Evolutionary conservation across 2,797 vertebrate genomes (phyloP).

Genomic region (Coluber constrictor): DNA sequence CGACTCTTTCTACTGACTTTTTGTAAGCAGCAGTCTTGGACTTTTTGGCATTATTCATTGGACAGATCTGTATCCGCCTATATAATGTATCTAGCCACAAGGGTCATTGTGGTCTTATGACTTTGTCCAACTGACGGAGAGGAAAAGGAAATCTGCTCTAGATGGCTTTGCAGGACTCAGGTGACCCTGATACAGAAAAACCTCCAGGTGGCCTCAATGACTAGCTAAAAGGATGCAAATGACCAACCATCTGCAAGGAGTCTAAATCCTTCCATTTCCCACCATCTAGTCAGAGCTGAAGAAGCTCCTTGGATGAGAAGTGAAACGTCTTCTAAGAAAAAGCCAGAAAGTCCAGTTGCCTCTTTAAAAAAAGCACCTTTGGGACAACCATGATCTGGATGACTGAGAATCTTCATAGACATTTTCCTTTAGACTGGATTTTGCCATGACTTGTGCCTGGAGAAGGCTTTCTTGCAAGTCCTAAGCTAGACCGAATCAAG

Average conservation of each 20-base stretch:
- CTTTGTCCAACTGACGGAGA: constrained; percentile 59
- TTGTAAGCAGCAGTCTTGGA: constrained; percentile 30
- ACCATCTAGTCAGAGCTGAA: too few species aligned
- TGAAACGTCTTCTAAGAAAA: too few species aligned
- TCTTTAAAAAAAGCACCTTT: too few species aligned
- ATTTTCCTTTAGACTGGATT: constrained; percentile 30
- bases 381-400: too few species aligned
- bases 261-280: too few species aligned
- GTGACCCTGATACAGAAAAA: too few species aligned
- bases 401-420: too few species aligned
- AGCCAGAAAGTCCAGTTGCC: too few species aligned
- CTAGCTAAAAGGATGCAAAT: too few species aligned
- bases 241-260: too few species aligned
- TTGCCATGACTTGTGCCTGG: constrained; percentile 63
- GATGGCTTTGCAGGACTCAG: neutral
- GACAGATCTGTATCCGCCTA: constrained; percentile 18
- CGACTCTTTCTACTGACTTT: neutral
- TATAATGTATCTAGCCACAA: constrained; percentile 47
- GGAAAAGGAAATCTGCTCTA: constrained; percentile 50
- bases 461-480: constrained; percentile 49
- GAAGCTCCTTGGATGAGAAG: too few species aligned
- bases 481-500: constrained; percentile 61
- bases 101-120: constrained; percentile 43
- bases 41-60: constrained; percentile 54
- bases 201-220: too few species aligned